Conservation (phyloP, 2,113 vertebrate genomes). For the Syrrhaptes paradoxus region DNA sequence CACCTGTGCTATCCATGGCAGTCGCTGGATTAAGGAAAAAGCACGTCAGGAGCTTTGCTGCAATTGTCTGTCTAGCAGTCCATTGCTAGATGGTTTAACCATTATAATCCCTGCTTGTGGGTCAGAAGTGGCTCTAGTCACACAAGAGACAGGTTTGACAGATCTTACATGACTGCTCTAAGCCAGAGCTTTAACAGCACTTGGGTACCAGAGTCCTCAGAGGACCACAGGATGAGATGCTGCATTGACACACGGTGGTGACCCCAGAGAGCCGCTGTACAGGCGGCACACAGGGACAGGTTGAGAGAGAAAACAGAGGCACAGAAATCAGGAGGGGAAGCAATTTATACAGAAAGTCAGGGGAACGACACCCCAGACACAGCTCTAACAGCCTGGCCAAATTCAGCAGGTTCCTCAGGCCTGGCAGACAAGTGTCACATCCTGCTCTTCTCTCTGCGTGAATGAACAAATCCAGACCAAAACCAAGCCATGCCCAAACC, state of each 20-base stretch:
- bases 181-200: background rate
- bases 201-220: background rate
- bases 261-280: background rate
- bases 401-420: background rate
- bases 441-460: background rate
- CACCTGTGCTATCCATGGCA: constrained; percentile 47
- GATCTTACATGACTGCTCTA: background rate
- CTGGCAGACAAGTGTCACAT: no score
- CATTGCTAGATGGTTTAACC: background rate
- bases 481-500: background rate
- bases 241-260: background rate
- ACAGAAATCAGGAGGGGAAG: background rate
- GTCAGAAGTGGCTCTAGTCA: background rate
- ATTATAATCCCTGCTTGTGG: background rate
- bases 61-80: background rate
- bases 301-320: background rate
- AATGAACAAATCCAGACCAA: background rate
- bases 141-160: background rate
- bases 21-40: constrained; percentile 12
- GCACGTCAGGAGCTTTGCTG: background rate
- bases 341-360: background rate
- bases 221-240: accelerated
- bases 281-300: background rate
- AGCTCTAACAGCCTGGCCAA: background rate
- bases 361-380: background rate